Conservation (phyloP, 2,888 invertebrate genomes). For the Petrolisthes cinctipes region DNA sequence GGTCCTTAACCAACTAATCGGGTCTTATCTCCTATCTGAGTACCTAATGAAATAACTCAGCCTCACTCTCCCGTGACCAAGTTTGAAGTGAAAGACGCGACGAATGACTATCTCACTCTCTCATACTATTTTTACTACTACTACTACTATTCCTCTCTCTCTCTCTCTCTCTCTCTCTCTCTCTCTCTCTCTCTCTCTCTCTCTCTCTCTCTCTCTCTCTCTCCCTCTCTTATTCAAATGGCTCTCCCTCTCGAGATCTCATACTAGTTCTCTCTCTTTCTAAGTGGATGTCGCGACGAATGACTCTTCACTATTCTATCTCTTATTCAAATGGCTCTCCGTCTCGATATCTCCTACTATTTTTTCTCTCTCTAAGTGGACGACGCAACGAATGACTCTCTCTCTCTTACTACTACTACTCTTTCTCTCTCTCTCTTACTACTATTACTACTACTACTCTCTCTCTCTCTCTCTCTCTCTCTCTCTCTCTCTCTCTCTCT, state of each 20-base stretch:
- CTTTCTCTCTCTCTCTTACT: neutral
- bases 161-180: too few species aligned
- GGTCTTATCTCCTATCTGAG: too few species aligned
- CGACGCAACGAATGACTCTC: neutral
- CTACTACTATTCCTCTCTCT: neutral
- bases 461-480: neutral
- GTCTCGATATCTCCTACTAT: too few species aligned
- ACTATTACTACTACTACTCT: neutral
- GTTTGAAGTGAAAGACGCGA: too few species aligned
- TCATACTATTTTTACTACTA: neutral
- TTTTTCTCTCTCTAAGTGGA: too few species aligned
- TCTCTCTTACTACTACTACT: neutral
- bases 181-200: neutral
- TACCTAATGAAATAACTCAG: neutral
- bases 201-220: neutral
- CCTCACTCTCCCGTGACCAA: neutral
- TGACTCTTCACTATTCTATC: neutral
- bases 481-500: slow-evolving; percentile 7
- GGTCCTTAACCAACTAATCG: too few species aligned
- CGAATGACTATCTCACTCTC: neutral
- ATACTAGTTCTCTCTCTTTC: neutral
- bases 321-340: too few species aligned
- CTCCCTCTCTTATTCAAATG: neutral
- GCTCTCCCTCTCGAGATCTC: neutral
- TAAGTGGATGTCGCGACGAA: neutral